Base-by-base conservation (phyloP, 2,797 vertebrate genomes). In the Coluber constrictor region DNA sequence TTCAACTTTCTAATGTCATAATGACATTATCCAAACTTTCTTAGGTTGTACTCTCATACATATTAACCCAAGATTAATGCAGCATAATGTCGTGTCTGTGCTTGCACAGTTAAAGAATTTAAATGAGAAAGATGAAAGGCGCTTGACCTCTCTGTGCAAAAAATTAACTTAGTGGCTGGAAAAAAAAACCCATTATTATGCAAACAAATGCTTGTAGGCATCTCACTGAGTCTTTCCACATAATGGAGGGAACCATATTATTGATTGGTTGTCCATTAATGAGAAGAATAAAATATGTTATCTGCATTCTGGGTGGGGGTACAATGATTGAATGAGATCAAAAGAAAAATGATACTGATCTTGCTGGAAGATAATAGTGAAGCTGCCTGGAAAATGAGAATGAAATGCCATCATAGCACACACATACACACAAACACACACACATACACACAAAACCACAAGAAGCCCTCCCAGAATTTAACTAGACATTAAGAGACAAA, bases 1-100 rank as follows among this genome's bases (percentile, higher is more conserved):
- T 51, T 51, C 55, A 83, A 25, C 37, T 92, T 92, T 89, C 55
- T 51, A 92, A 66, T 56, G 86, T 51, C 66, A 90, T 37, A 92
- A 66, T 90, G 56, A 54, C 66, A 55, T 86, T 90, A 86, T 43
- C n/a, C 86, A 86, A 90, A 43, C 66, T 51, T 70, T 83, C 56
- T 56, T 66, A 90, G 79, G 37, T 83, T 79, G 11, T 20, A 23
- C 13, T 47, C 74, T 83, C 37, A 83, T 83, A 83, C 74, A 83
- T 83, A 83, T 83, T 83, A 83, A 83, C 20, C 37, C 4, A 83
- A 83, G 74, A 83, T 83, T 83, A 83, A 83, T 83, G 74, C 74
- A 47, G 37, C 20, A 83, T 47, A 83, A 83, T 83, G 37, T 47
- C 37, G 4, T 47, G 74, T 47, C 74, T 47, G 4, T 47, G 74